These are phyloP conservation scores for Intellagama lesueurii DNA, from an alignment of 2,797 vertebrate genomes.

Conservation along the genomic window DNA sequence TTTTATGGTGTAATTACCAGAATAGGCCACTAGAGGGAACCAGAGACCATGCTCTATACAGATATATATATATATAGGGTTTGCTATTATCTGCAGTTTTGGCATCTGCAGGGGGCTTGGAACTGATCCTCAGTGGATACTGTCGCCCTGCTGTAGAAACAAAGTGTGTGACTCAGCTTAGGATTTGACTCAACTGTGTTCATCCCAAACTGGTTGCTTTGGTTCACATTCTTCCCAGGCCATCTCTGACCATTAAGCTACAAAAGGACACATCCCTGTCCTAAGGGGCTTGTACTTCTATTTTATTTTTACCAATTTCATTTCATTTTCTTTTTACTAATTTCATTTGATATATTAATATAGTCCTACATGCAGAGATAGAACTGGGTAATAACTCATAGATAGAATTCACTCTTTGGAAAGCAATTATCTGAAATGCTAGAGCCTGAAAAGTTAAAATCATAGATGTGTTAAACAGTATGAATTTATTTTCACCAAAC, in stretches of 20 bases:
- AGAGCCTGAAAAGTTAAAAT: conserved; percentile 60
- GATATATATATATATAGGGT: too few species aligned
- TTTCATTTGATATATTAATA: conserved; percentile 34
- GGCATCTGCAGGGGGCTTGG: too few species aligned
- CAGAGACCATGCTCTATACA: too few species aligned
- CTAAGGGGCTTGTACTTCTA: neutral
- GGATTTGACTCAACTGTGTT: neutral
- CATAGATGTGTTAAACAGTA: conserved; percentile 58
- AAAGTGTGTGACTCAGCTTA: neutral
- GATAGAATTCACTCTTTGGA: conserved; percentile 56
- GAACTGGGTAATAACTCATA: conserved; percentile 18
- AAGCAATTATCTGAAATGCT: conserved; percentile 57
- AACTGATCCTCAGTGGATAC: too few species aligned
- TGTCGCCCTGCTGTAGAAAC: neutral
- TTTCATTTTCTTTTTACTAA: conserved; percentile 22
- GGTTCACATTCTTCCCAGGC: neutral
- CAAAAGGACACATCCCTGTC: neutral
- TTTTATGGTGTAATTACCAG: too few species aligned
- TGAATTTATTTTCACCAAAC: conserved; percentile 49
- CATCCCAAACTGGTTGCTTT: neutral
- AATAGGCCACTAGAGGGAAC: too few species aligned
- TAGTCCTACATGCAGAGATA: conserved; percentile 21
- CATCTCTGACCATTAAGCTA: neutral
- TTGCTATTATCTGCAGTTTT: too few species aligned
- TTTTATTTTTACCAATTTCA: neutral